Percentiles rank a stretch among this genome's conserved stretches.
Conservation (phyloP, 2,888 invertebrate species). For the Neocrepidodera transversa region DNA sequence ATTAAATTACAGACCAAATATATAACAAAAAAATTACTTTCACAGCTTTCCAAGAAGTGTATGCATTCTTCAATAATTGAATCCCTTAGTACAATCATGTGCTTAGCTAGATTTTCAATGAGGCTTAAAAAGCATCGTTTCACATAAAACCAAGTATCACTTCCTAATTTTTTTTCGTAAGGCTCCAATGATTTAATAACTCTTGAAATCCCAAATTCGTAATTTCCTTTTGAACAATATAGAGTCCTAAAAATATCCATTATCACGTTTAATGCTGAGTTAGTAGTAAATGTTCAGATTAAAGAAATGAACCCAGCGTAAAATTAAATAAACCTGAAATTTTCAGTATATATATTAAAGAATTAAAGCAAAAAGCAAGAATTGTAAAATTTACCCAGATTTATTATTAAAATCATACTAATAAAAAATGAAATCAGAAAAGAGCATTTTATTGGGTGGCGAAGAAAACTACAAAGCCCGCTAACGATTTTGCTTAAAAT, state of each 20-base stretch:
- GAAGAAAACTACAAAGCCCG: too few relatives aligned
- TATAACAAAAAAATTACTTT: constrained; percentile 63
- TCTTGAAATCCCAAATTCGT: constrained; percentile 97
- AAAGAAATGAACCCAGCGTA: too few relatives aligned
- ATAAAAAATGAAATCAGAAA: too few relatives aligned
- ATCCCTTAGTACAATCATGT: constrained; percentile 87
- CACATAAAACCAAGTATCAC: constrained; percentile 98
- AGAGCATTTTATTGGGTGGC: too few relatives aligned
- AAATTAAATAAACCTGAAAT: too few relatives aligned
- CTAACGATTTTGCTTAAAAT: too few relatives aligned
- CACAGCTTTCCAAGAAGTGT: constrained; percentile 89
- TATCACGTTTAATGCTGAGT: too few relatives aligned
- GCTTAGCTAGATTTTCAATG: constrained; percentile 88
- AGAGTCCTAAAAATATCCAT: constrained; percentile 81
- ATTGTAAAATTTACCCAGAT: too few relatives aligned
- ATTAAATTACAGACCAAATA: constrained; percentile 22
- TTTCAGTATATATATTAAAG: too few relatives aligned
- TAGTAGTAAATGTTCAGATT: too few relatives aligned
- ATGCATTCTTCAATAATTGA: constrained; percentile 86
- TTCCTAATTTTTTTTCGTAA: constrained; percentile 91
- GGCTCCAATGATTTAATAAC: constrained; percentile 97
- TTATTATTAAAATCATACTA: too few relatives aligned
- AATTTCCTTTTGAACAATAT: constrained; percentile 98
- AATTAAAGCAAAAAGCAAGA: too few relatives aligned
- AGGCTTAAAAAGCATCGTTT: constrained; percentile 95